Evolutionary conservation across 2,888 invertebrate species (phyloP), one percentile per base, ranked within the genome.

Genomic region (Trilocha varians): DNA sequence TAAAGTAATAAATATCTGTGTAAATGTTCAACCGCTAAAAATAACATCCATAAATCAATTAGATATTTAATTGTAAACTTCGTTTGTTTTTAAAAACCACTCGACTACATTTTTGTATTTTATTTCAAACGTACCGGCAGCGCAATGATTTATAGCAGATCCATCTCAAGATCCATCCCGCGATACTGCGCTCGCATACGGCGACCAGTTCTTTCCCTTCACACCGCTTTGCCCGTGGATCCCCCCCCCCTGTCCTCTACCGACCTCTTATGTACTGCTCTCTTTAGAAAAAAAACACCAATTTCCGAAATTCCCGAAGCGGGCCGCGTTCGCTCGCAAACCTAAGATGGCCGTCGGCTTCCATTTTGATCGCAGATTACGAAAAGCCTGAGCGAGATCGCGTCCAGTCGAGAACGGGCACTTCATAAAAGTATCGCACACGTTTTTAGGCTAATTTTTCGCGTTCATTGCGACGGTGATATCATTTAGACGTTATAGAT

Each of bases 321-420:
- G 77, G 78, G 67, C 75, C 73, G 69, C 67, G 76, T 76, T 75
- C 84, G 77, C 83, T 77, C 82, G 76, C 78, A 66, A 71, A 78
- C 72, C 79, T 78, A 83, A 85, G 83, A 84, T 82, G 84, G 84
- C 84, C 69, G 79, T 66, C 73, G 72, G 78, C 78, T 76, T 77
- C 84, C 85, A 85, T 85, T 85, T 85, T 85, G 84, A 84, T 85
- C 74, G 78, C 78, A 79, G 84, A 82, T 83, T 84, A 82, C 73
- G 60, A 73, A 76, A 83, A 85, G 70, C 84, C 84, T 84, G 76
- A 73, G 68, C 70, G 65, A 63, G 62, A 62, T 62, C 61, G 62
- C 70, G 76, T 66, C 70, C 68, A 62, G 63, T 61, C 62, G 62
- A 69, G 71, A 65, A 61, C 57, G 62, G 65, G 62, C 60, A 59